Percentiles rank a stretch among this genome's conserved stretches.
Conservation (phyloP, 2,113 vertebrate species). For the Sinocyclocheilus grahami region DNA sequence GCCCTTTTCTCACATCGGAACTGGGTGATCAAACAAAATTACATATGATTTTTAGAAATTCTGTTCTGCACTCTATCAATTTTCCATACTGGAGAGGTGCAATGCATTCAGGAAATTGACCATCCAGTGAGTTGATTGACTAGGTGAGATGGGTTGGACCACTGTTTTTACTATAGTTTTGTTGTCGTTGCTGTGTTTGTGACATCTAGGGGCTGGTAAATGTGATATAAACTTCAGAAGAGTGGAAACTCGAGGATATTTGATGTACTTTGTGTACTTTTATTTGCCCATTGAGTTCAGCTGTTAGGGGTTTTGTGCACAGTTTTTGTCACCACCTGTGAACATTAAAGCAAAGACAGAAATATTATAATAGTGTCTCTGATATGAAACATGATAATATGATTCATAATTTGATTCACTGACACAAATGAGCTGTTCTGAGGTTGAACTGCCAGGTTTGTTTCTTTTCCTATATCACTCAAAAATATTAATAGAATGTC, state of each 20-base stretch:
- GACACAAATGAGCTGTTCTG: not conserved
- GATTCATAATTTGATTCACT: constrained; percentile 63
- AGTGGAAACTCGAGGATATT: not conserved
- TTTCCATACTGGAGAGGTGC: not conserved
- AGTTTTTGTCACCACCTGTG: too few species aligned
- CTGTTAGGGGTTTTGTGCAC: too few species aligned
- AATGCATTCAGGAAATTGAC: not conserved
- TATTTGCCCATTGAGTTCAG: too few species aligned
- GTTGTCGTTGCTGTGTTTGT: too few species aligned
- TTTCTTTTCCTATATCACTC: too few species aligned
- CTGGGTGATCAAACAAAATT: constrained; percentile 56
- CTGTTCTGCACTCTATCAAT: not conserved
- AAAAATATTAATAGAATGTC: too few species aligned
- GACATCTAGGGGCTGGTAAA: not conserved
- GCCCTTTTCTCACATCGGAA: constrained; percentile 79
- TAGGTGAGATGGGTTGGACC: too few species aligned
- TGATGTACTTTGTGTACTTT: too few species aligned
- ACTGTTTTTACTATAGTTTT: too few species aligned
- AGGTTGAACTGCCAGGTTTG: too few species aligned
- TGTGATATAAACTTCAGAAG: not conserved
- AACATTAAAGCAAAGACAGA: too few species aligned
- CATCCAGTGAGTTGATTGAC: not conserved
- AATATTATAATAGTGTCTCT: too few species aligned
- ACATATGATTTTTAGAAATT: not conserved
- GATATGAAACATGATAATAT: not conserved